phyloP scores from a whole-genome alignment of 1,140 invertebrate genomes.

The Paracyclopina nana region DNA sequence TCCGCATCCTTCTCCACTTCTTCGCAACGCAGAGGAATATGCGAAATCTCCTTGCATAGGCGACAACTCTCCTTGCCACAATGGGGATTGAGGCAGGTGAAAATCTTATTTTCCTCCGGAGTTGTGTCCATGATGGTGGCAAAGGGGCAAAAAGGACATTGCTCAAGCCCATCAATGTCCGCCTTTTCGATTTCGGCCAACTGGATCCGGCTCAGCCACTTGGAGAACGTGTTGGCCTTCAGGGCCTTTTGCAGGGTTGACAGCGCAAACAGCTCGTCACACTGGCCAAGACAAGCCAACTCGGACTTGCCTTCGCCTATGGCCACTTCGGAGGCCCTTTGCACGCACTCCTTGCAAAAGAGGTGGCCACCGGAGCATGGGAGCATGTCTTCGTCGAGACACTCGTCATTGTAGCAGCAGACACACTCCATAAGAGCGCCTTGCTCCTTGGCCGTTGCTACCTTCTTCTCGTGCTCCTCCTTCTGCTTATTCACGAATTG shows the following conservation, averaged over 20 bases:
- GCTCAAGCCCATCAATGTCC: constrained; percentile 36
- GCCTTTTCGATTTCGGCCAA: constrained; percentile 37
- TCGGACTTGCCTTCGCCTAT: constrained; percentile 33
- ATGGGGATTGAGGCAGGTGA: constrained; percentile 40
- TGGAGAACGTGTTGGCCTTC: constrained; percentile 33
- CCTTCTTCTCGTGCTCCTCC: constrained; percentile 20
- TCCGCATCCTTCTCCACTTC: constrained; percentile 37
- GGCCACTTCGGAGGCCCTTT: constrained; percentile 28
- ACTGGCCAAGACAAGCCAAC: constrained; percentile 32
- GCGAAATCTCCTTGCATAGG: constrained; percentile 32
- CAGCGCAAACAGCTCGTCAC: constrained; percentile 29
- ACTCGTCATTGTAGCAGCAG: constrained; percentile 39
- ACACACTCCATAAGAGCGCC: constrained; percentile 29
- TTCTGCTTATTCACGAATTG: constrained; percentile 24
- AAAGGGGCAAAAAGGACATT: constrained; percentile 42
- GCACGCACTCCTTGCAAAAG: constrained; percentile 38
- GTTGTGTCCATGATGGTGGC: constrained; percentile 32
- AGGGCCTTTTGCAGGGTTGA: constrained; percentile 30
- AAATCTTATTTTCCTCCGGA: constrained; percentile 35
- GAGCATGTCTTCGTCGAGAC: constrained; percentile 35
- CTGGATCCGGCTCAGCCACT: constrained; percentile 32
- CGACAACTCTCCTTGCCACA: constrained; percentile 43
- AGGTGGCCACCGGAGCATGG: constrained; percentile 35
- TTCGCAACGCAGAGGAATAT: constrained; percentile 39
- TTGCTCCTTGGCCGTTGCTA: constrained; percentile 24